These are phyloP conservation scores for Luehdorfia chinensis DNA, from an alignment of 1,140 invertebrate species.

Conservation along the genomic window DNA sequence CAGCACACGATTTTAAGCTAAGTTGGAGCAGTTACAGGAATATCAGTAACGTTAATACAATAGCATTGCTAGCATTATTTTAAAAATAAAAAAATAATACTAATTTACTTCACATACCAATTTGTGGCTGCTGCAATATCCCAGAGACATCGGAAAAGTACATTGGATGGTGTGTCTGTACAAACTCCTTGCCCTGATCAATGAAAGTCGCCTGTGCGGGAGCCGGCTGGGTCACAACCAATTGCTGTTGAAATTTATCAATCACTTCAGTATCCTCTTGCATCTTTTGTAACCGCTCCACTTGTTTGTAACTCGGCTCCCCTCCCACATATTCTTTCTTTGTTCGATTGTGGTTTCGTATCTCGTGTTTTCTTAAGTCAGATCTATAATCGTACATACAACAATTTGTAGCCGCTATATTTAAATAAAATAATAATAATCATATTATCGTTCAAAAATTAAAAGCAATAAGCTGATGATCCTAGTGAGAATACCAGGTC, in stretches of 20 bases:
- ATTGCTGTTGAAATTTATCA: slow-evolving; percentile 44
- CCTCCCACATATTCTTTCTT: slow-evolving; percentile 66
- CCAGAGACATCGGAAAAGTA: slow-evolving; percentile 53
- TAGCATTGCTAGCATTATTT: no score
- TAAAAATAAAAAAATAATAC: no score
- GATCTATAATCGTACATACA: slow-evolving; percentile 33
- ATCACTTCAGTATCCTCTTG: slow-evolving; percentile 33
- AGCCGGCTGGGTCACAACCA: slow-evolving; percentile 23
- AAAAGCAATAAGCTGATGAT: no score
- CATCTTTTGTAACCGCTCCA: slow-evolving; percentile 53
- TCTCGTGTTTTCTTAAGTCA: slow-evolving; percentile 63
- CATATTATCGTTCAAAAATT: no score
- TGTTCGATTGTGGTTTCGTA: slow-evolving; percentile 59
- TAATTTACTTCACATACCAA: no score
- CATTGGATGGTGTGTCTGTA: slow-evolving; percentile 36
- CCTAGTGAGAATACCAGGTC: no score
- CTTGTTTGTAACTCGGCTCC: slow-evolving; percentile 64
- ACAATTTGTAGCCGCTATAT: no score
- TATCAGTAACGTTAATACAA: no score
- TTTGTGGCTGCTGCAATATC: slow-evolving; percentile 43
- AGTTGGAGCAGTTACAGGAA: no score
- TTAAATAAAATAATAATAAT: no score
- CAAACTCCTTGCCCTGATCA: slow-evolving; percentile 43
- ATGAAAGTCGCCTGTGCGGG: slow-evolving; percentile 36
- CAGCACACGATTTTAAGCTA: no score